phyloP scores from a whole-genome alignment of 2,888 invertebrate genomes.

The Agrypnus murinus region DNA sequence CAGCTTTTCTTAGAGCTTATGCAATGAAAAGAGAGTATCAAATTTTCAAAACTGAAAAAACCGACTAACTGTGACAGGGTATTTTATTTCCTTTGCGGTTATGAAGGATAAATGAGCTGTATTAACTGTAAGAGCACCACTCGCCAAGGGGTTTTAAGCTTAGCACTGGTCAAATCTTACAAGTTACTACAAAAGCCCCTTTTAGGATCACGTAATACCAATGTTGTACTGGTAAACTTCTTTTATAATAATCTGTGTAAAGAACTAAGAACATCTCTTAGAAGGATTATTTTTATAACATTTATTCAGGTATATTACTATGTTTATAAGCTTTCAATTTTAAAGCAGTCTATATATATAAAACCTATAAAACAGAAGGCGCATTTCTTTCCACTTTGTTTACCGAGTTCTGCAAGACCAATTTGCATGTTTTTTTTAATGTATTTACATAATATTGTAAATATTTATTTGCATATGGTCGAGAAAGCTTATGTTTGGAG shows the following conservation, averaged over 20 bases:
- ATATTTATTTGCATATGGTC: too few species aligned
- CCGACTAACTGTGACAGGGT: constrained; percentile 19
- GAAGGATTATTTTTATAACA: neutral
- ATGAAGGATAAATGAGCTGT: constrained; percentile 47
- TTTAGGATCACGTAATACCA: constrained; percentile 21
- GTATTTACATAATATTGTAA: too few species aligned
- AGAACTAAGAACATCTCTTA: neutral
- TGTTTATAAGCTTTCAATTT: neutral
- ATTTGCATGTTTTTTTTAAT: too few species aligned
- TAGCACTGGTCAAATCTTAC: constrained; percentile 39
- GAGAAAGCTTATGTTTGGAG: too few species aligned
- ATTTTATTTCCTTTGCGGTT: constrained; percentile 46
- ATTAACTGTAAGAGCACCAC: constrained; percentile 42
- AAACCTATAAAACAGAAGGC: neutral
- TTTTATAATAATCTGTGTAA: constrained; percentile 3
- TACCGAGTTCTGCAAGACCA: too few species aligned
- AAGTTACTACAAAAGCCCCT: constrained; percentile 40
- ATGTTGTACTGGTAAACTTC: constrained; percentile 20
- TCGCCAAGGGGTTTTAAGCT: constrained; percentile 32
- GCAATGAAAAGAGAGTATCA: constrained; percentile 41
- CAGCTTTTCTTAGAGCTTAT: constrained; percentile 37
- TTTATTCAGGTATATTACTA: neutral
- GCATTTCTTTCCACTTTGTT: too few species aligned
- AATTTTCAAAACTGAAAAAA: constrained; percentile 35
- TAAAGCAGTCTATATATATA: neutral